These are phyloP conservation scores for Ruditapes philippinarum DNA, from an alignment of 1,140 invertebrate species.

Conservation along the genomic window DNA sequence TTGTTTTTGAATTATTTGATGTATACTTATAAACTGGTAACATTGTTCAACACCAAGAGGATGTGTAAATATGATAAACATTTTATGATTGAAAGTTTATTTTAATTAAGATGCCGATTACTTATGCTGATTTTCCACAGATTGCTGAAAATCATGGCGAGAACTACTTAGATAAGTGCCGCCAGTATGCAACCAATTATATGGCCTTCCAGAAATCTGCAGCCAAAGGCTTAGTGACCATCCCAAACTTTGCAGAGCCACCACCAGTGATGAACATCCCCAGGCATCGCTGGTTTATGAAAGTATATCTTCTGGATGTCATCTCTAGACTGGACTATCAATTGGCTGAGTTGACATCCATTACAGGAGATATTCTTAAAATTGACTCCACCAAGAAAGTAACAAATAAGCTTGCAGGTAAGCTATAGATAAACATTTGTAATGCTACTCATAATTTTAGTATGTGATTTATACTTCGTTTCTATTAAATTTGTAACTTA, in stretches of 20 bases:
- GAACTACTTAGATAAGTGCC: neutral
- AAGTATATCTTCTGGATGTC: conserved; percentile 60
- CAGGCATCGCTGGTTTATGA: conserved; percentile 60
- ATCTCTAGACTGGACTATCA: conserved; percentile 48
- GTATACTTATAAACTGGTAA: neutral
- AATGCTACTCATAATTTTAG: neutral
- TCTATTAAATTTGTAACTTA: neutral
- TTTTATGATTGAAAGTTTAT: neutral
- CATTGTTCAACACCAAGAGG: neutral
- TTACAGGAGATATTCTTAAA: conserved; percentile 69
- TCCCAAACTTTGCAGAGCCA: conserved; percentile 5
- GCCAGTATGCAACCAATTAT: neutral
- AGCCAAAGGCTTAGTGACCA: conserved; percentile 10
- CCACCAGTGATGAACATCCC: conserved; percentile 12
- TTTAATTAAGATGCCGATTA: neutral
- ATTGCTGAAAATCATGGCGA: conserved; percentile 41
- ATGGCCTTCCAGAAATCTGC: conserved; percentile 6
- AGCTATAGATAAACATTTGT: conserved; percentile 37
- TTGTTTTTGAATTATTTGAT: neutral
- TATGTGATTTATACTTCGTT: neutral
- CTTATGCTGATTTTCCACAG: neutral
- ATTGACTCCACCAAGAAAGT: conserved; percentile 66
- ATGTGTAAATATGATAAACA: neutral
- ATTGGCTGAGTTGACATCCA: conserved; percentile 67
- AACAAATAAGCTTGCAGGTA: conserved; percentile 26